A percentile compares a stretch with the other conserved stretches of the same genome.
phyloP scores from a whole-genome alignment of 2,113 vertebrate genomes.

The Callithrix jacchus region DNA sequence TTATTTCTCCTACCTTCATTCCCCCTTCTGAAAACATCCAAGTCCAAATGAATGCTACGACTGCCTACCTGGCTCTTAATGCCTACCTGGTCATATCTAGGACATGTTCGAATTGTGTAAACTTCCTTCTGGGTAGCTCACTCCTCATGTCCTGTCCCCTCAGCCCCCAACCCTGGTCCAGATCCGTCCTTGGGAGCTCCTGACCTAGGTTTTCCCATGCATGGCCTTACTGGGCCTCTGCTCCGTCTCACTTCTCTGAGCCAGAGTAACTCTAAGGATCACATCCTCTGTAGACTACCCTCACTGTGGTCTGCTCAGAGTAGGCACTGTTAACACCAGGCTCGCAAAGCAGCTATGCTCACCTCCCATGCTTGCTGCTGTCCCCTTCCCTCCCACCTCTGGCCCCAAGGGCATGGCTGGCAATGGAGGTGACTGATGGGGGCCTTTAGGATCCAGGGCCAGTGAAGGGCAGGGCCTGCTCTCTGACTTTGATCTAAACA shows the following conservation, averaged over 20 bases:
- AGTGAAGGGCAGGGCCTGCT: not conserved
- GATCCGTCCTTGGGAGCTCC: not conserved
- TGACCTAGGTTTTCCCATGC: rapidly evolving
- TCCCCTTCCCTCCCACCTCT: no score
- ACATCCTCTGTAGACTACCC: no score
- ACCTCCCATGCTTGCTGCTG: no score
- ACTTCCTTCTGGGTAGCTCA: no score
- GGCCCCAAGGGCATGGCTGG: rapidly evolving
- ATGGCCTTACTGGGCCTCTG: not conserved
- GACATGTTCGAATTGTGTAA: not conserved
- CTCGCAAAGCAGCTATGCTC: not conserved
- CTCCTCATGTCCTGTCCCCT: not conserved
- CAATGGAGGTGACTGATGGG: no score
- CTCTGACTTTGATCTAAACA: not conserved
- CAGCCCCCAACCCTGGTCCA: rapidly evolving
- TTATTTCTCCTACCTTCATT: not conserved
- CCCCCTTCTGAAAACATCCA: not conserved
- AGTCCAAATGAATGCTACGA: no score
- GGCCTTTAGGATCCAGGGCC: not conserved
- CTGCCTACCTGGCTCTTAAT: not conserved
- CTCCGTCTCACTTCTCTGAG: not conserved
- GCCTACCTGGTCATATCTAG: not conserved
- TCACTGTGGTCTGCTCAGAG: rapidly evolving
- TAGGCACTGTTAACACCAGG: not conserved
- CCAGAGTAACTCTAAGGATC: rapidly evolving